A percentile compares a stretch with the other conserved stretches of the same genome.
Evolutionary conservation across 2,888 invertebrate species (phyloP).

Genomic region (Drosophila ustulata): DNA sequence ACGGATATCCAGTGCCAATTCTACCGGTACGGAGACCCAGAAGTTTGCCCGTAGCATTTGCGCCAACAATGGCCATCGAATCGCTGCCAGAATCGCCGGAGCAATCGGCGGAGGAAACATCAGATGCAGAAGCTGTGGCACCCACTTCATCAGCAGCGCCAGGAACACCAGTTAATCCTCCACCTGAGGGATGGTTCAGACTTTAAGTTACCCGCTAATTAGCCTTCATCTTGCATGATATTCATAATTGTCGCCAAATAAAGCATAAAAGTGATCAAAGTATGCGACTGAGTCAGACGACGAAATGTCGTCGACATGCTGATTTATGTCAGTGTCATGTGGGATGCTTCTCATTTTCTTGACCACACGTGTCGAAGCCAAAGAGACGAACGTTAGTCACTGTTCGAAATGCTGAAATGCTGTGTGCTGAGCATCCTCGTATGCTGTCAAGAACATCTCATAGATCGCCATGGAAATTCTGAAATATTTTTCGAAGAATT

Average conservation of each 20-base stretch:
- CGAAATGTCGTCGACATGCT: constrained; percentile 33
- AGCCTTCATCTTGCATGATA: background rate
- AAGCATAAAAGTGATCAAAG: constrained; percentile 35
- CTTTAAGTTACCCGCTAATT: background rate
- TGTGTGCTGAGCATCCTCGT: constrained; percentile 10
- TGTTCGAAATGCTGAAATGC: constrained; percentile 31
- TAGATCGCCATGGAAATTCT: constrained; percentile 65
- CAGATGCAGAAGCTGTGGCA: background rate
- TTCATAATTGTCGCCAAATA: constrained; percentile 8
- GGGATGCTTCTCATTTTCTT: constrained; percentile 16
- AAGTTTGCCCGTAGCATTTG: background rate
- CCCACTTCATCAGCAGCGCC: background rate
- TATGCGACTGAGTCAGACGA: constrained; percentile 35
- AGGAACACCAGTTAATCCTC: background rate
- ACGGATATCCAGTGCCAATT: constrained; percentile 38
- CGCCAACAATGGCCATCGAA: background rate
- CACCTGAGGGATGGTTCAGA: background rate
- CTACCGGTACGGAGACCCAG: constrained; percentile 4
- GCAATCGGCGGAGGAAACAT: background rate
- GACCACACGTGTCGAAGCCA: constrained; percentile 52
- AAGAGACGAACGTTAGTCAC: constrained; percentile 56
- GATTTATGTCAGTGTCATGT: constrained; percentile 52
- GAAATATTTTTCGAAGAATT: constrained; percentile 61
- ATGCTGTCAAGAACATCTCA: constrained; percentile 50
- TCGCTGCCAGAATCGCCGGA: too few species aligned